phyloP scores from a whole-genome alignment of 2,797 vertebrate genomes.

The Rhinatrema bivittatum region DNA sequence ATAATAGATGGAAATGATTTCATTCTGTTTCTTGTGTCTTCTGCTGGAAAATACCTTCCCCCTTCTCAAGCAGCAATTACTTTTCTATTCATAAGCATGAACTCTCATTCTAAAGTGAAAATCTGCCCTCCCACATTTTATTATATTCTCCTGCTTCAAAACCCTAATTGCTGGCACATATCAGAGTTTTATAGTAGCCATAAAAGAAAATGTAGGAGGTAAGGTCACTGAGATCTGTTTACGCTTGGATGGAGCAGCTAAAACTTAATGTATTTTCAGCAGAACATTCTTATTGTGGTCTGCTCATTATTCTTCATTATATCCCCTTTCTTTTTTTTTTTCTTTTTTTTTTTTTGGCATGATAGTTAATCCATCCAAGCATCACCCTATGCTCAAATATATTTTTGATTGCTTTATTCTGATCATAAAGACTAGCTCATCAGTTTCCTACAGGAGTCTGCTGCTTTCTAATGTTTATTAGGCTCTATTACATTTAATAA shows the following conservation, averaged over 20 bases:
- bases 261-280: constrained; percentile 14
- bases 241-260: constrained; percentile 7
- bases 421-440: background rate
- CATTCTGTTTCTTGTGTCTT: constrained; percentile 1
- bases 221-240: constrained; percentile 22
- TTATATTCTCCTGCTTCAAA: constrained; percentile 9
- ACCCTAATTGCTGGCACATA: constrained; percentile 20
- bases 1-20: background rate
- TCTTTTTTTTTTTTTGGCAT: constrained; percentile 34
- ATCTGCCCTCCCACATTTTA: constrained; percentile 18
- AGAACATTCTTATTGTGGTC: constrained; percentile 5
- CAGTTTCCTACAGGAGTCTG: too few relatives aligned
- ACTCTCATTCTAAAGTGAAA: constrained; percentile 10
- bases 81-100: constrained; percentile 13
- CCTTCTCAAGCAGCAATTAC: constrained; percentile 14
- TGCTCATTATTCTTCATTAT: constrained; percentile 14
- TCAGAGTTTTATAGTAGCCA: constrained; percentile 19
- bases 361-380: constrained; percentile 20
- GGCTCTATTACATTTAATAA: background rate
- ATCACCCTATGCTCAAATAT: constrained; percentile 1
- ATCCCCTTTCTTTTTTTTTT: constrained; percentile 33
- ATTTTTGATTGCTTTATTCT: constrained; percentile 6
- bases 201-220: constrained; percentile 23
- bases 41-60: too few relatives aligned
- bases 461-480: background rate